Conservation (phyloP, 2,888 invertebrate species). For the Pseudococcus viburni region DNA sequence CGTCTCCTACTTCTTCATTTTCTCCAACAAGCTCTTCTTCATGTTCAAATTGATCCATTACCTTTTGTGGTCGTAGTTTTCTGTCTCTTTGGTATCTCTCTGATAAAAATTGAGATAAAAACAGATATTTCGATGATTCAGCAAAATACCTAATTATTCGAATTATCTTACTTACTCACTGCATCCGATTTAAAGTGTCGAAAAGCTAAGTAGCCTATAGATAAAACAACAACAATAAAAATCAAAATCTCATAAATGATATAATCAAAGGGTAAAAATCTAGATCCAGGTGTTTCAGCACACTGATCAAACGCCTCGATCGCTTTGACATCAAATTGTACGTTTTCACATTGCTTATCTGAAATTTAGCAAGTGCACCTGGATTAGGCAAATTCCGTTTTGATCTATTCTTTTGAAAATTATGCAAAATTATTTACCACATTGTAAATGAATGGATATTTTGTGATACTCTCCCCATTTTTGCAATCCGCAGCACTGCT, state of each 20-base stretch:
- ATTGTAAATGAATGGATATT: background rate
- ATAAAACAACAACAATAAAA: background rate
- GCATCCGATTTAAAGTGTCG: background rate
- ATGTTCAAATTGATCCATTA: no score
- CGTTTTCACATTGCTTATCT: no score
- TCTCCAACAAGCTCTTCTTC: no score
- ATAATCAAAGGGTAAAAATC: background rate
- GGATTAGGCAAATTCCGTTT: background rate
- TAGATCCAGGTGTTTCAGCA: background rate
- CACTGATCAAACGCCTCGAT: background rate
- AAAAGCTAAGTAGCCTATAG: background rate
- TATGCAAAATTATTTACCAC: background rate
- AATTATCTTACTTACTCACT: background rate
- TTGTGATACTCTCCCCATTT: background rate
- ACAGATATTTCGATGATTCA: no score
- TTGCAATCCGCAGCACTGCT: background rate
- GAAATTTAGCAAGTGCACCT: background rate
- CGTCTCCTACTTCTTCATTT: no score
- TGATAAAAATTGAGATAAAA: no score
- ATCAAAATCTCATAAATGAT: background rate
- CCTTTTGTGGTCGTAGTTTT: no score
- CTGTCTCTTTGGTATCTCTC: no score
- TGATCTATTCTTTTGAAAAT: no score
- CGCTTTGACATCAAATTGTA: no score
- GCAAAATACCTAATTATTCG: no score